Conservation (phyloP, 2,113 vertebrate genomes). For the Mandrillus leucophaeus region DNA sequence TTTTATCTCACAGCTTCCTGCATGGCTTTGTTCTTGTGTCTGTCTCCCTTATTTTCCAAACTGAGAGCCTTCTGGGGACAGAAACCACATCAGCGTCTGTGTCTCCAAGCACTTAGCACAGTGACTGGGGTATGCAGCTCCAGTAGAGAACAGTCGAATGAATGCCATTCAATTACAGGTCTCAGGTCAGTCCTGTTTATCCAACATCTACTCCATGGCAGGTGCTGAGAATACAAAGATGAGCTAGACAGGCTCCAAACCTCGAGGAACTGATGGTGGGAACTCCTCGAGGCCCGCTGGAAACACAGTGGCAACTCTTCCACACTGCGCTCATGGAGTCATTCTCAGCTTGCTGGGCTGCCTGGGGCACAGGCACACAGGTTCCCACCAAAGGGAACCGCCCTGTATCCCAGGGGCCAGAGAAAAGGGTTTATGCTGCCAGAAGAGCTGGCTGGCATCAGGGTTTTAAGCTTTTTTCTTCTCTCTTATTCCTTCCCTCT, state of each 20-base stretch:
- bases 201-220: fast-evolving
- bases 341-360: background rate
- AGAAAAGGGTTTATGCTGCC: background rate
- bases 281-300: fast-evolving
- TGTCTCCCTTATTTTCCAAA: background rate
- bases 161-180: background rate
- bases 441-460: fast-evolving
- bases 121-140: fast-evolving
- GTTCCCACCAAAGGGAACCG: fast-evolving
- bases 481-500: background rate
- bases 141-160: background rate
- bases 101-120: background rate
- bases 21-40: fast-evolving
- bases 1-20: background rate
- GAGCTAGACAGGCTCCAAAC: fast-evolving
- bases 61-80: background rate
- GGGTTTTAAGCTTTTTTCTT: background rate
- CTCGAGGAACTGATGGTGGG: fast-evolving
- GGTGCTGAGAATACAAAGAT: too few relatives aligned
- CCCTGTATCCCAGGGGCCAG: background rate
- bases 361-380: fast-evolving
- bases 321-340: too few relatives aligned
- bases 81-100: background rate
- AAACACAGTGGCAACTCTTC: background rate
- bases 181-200: background rate